These are phyloP conservation scores for Stenotaenia linearis DNA, from an alignment of 2,888 invertebrate genomes.

Conservation along the genomic window DNA sequence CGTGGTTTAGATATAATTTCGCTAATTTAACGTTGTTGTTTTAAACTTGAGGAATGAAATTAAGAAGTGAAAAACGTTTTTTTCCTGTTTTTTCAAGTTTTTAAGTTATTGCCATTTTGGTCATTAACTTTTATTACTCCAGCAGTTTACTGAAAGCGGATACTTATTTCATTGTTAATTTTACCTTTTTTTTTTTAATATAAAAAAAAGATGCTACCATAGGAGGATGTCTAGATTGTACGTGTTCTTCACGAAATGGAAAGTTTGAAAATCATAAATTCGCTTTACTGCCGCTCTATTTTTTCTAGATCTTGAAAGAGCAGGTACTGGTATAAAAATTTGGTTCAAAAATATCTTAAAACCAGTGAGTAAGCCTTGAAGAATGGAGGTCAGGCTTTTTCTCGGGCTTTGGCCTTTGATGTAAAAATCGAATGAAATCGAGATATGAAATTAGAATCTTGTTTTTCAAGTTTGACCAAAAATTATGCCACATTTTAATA, in stretches of 20 bases:
- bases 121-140: background rate
- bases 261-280: background rate
- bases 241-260: too few species aligned
- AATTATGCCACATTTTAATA: too few species aligned
- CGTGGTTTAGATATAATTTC: too few species aligned
- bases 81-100: background rate
- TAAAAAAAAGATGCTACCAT: background rate
- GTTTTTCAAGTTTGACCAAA: too few species aligned
- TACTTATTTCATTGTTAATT: background rate
- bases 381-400: slow-evolving; percentile 24
- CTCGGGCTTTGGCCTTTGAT: background rate
- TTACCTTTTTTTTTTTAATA: background rate
- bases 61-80: background rate
- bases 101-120: background rate
- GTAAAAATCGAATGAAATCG: background rate
- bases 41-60: background rate
- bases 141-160: background rate
- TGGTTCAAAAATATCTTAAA: slow-evolving; percentile 8
- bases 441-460: background rate
- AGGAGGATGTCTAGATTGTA: too few species aligned
- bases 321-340: background rate
- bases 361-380: slow-evolving; percentile 17
- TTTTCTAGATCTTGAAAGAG: background rate
- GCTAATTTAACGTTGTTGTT: background rate
- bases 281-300: background rate